Evolutionary conservation across 2,888 invertebrate species (phyloP).

Genomic region (Yponomeuta sedellus): DNA sequence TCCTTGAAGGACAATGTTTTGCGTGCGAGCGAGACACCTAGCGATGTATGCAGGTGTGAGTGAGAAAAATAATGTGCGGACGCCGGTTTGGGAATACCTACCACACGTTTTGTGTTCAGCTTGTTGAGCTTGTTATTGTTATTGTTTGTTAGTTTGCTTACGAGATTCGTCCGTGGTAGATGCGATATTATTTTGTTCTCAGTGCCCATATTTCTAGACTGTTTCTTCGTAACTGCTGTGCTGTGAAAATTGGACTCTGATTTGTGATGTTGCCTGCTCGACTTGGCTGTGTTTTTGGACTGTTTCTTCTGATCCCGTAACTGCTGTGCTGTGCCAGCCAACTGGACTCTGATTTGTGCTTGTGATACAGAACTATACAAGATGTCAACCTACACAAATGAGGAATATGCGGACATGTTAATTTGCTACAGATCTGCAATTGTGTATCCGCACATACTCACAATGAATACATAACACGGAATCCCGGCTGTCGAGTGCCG

Average conservation of each 20-base stretch:
- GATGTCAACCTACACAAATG: slow-evolving; percentile 16
- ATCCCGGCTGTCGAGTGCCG: no score
- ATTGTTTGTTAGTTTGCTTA: slow-evolving; percentile 5
- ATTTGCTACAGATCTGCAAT: slow-evolving; percentile 24
- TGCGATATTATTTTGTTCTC: background rate
- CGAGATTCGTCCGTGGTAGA: slow-evolving; percentile 5
- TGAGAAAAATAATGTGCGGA: no score
- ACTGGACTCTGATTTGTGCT: slow-evolving; percentile 19
- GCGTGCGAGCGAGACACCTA: no score
- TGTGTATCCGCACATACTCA: background rate
- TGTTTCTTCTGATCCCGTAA: background rate
- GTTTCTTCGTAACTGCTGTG: background rate
- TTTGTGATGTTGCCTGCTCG: slow-evolving; percentile 9
- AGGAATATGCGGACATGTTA: slow-evolving; percentile 18
- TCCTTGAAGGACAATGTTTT: no score
- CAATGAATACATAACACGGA: no score
- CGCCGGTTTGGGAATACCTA: no score
- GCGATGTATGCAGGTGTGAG: no score
- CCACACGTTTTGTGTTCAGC: no score
- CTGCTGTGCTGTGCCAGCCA: slow-evolving; percentile 13
- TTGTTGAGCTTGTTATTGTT: no score
- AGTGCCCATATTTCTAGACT: background rate
- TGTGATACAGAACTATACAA: slow-evolving; percentile 17
- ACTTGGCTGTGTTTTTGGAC: background rate
- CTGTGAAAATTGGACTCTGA: slow-evolving; percentile 17